Base-by-base conservation (phyloP, 2,797 vertebrate species). In the Chaenodraco wilsoni region DNA sequence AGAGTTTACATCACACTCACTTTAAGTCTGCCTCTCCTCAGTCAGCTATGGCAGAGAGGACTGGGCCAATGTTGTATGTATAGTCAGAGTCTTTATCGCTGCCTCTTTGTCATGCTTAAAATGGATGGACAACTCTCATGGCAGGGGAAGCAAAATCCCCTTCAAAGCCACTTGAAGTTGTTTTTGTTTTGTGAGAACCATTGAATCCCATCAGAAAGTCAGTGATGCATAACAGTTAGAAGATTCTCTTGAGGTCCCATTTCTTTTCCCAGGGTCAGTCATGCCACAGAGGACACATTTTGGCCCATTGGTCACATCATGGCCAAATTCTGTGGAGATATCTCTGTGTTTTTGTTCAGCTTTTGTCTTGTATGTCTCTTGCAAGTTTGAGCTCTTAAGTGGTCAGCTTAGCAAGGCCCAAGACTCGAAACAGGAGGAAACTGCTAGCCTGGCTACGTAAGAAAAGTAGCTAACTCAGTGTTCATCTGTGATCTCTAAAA, bases 1-100 rank as follows among this genome's bases (percentile, higher is more conserved):
- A 54, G 33, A 72, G 57, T 70, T 75, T 71, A 46, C 46, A 44
- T 82, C 58, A 75, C 63, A 43, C 49, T 71, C 70, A 58, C 52
- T 82, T 49, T 69, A 69, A 81, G 48, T 73, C 72, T 54, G 37
- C 64, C 61, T 83, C 78, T 77, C 61, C 60, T 84, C 71, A 66
- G 44, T 72, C 78, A 69, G 78, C 67, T 61, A 7, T 66, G 72
- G 81, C 72, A 43, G 62, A 73, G 78, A 66, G 46, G 21, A 52
- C 61, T 50, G 67, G 50, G 54, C 64, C 61, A 58, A n/a, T 23
- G 9, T 45, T 74, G 48, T 60, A 55, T 63, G 60, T 72, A 60
- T 21, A 67, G 76, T 75, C 57, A 69, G 61, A 78, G 54, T 55
- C 37, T 73, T 74, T 69, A 65, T 77, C 69, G 16, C 45, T 74